These are phyloP conservation scores for Leucozona laternaria DNA, from an alignment of 2,888 invertebrate genomes.

Conservation along the genomic window DNA sequence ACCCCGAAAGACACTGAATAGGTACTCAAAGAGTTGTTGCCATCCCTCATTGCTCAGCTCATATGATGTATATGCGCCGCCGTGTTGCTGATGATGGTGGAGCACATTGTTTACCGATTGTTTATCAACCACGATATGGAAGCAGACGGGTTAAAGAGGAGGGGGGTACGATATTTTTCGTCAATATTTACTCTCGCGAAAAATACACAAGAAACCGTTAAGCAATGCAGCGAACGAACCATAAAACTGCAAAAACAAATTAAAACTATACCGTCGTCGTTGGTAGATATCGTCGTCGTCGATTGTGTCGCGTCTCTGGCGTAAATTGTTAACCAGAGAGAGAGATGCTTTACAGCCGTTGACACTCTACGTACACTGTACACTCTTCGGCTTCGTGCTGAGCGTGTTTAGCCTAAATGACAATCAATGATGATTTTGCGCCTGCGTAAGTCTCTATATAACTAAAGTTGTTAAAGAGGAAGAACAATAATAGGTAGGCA, in stretches of 20 bases:
- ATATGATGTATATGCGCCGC: not conserved
- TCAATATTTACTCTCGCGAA: constrained; percentile 75
- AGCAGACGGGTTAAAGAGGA: constrained; percentile 31
- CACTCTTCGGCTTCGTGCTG: not conserved
- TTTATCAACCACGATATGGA: constrained; percentile 33
- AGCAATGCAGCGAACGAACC: constrained; percentile 61
- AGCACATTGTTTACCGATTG: constrained; percentile 63
- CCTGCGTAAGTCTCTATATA: constrained; percentile 18
- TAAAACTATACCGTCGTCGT: constrained; percentile 16
- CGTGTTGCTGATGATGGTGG: constrained; percentile 15
- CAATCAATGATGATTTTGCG: constrained; percentile 9
- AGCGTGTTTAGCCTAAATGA: constrained; percentile 20
- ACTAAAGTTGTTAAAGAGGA: constrained; percentile 7
- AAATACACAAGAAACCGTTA: constrained; percentile 70
- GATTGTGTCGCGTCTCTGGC: not conserved
- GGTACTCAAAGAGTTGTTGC: constrained; percentile 40
- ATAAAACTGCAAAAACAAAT: constrained; percentile 52
- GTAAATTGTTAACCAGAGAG: not conserved
- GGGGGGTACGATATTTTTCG: constrained; percentile 44
- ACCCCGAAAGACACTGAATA: not conserved
- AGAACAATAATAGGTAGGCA: constrained; percentile 10
- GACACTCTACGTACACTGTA: constrained; percentile 7
- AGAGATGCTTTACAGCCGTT: constrained; percentile 36
- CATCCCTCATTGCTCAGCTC: constrained; percentile 69
- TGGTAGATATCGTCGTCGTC: not conserved